A percentile compares a stretch with the other conserved stretches of the same genome.
Evolutionary conservation across 2,797 vertebrate species (phyloP).

Genomic region (Squalus acanthias): DNA sequence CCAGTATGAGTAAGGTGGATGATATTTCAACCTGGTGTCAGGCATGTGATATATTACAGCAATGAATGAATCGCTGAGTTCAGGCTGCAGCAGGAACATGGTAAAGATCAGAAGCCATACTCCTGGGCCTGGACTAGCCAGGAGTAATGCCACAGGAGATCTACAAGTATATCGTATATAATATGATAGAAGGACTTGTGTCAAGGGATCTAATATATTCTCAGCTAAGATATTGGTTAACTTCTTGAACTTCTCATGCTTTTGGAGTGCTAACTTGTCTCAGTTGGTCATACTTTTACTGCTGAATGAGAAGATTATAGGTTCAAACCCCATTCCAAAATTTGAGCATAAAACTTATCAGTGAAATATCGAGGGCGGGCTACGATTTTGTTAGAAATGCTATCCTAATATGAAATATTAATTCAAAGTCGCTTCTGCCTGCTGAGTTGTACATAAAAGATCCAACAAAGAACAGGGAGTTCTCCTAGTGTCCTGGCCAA

Average conservation of each 20-base stretch:
- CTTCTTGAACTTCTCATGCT: background rate
- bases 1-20: too few relatives aligned
- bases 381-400: background rate
- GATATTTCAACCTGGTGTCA: too few relatives aligned
- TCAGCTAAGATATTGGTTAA: background rate
- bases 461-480: background rate
- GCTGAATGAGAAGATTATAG: background rate
- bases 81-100: too few relatives aligned
- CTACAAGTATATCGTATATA: too few relatives aligned
- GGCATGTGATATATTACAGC: too few relatives aligned
- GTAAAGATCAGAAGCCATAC: too few relatives aligned
- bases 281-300: background rate
- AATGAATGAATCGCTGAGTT: too few relatives aligned
- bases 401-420: background rate
- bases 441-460: background rate
- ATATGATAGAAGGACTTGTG: too few relatives aligned
- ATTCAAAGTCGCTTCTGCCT: background rate
- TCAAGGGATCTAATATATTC: too few relatives aligned
- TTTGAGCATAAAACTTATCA: background rate
- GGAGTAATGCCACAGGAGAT: too few relatives aligned
- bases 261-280: background rate
- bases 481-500: background rate
- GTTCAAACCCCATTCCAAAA: background rate
- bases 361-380: too few relatives aligned
- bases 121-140: too few relatives aligned